Evolutionary conservation across 1,140 invertebrate species (phyloP).

Genomic region (Fopius arisanus): DNA sequence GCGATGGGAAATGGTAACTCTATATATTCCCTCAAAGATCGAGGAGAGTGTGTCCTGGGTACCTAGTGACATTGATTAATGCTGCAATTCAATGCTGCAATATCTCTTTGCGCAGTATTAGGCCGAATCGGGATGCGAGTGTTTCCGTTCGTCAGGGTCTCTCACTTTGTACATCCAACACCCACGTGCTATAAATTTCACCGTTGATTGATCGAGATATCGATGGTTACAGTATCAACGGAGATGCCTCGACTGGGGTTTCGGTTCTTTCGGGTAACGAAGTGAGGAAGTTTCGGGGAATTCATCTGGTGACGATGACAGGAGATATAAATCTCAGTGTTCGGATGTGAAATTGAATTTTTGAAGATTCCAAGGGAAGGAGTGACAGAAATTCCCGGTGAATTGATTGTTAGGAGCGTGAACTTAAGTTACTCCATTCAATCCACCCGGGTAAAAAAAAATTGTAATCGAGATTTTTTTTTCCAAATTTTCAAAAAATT

Average conservation of each 20-base stretch:
- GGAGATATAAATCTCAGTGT: not conserved
- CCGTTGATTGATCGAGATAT: slow-evolving; percentile 36
- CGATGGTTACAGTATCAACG: not conserved
- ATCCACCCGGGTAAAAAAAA: too few species aligned
- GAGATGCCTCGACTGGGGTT: not conserved
- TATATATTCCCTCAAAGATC: slow-evolving; percentile 26
- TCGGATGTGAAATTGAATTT: not conserved
- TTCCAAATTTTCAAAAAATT: too few species aligned
- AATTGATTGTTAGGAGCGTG: not conserved
- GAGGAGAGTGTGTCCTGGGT: slow-evolving; percentile 1
- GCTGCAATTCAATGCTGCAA: slow-evolving; percentile 40
- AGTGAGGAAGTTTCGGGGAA: not conserved
- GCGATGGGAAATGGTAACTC: slow-evolving; percentile 30
- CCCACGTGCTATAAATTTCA: slow-evolving; percentile 29
- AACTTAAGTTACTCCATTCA: too few species aligned
- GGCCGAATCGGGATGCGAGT: not conserved
- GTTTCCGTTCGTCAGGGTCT: not conserved
- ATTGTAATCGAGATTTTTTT: too few species aligned
- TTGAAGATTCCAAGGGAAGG: not conserved
- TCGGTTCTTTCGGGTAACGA: not conserved
- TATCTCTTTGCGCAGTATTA: slow-evolving; percentile 11
- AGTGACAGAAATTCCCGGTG: not conserved
- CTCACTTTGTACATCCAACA: slow-evolving; percentile 25
- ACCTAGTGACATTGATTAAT: slow-evolving; percentile 47
- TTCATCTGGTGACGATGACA: not conserved